Evolutionary conservation across 1,140 invertebrate species (phyloP).

Genomic region (Brachionus paranguensis): DNA sequence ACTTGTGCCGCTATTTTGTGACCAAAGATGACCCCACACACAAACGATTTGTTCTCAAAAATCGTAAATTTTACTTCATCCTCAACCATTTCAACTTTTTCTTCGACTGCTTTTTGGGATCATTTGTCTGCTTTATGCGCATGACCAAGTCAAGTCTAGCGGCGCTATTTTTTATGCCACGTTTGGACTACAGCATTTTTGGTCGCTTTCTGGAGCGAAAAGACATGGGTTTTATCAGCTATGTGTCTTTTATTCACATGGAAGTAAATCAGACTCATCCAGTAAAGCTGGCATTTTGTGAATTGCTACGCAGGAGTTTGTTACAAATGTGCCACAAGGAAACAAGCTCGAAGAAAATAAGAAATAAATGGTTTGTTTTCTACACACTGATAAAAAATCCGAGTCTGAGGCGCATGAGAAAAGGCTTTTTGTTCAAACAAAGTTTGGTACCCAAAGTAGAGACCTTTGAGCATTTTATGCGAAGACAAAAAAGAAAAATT

Average conservation of each 20-base stretch:
- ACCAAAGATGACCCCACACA: not conserved
- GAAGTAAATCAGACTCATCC: constrained; percentile 40
- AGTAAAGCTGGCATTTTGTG: constrained; percentile 13
- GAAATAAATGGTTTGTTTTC: constrained; percentile 22
- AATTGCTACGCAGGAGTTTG: not conserved
- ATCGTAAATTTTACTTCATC: constrained; percentile 15
- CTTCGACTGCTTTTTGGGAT: constrained; percentile 40
- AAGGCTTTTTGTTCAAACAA: constrained; percentile 18
- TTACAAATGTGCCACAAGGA: not conserved
- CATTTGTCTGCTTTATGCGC: constrained; percentile 29
- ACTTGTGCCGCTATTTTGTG: not conserved
- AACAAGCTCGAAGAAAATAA: not conserved
- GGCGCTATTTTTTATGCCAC: constrained; percentile 18
- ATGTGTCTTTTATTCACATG: constrained; percentile 35
- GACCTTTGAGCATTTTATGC: constrained; percentile 3
- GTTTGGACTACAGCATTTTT: constrained; percentile 39
- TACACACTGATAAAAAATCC: constrained; percentile 29
- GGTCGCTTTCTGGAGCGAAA: constrained; percentile 28
- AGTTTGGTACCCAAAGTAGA: constrained; percentile 4
- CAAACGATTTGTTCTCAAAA: constrained; percentile 20
- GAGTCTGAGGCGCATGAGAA: not conserved
- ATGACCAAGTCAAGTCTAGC: constrained; percentile 30
- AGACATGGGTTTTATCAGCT: constrained; percentile 34
- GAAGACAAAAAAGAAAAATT: not conserved
- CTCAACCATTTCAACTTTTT: constrained; percentile 40